Base-by-base conservation (phyloP, 2,113 vertebrate genomes). In the Eulemur macaco region DNA sequence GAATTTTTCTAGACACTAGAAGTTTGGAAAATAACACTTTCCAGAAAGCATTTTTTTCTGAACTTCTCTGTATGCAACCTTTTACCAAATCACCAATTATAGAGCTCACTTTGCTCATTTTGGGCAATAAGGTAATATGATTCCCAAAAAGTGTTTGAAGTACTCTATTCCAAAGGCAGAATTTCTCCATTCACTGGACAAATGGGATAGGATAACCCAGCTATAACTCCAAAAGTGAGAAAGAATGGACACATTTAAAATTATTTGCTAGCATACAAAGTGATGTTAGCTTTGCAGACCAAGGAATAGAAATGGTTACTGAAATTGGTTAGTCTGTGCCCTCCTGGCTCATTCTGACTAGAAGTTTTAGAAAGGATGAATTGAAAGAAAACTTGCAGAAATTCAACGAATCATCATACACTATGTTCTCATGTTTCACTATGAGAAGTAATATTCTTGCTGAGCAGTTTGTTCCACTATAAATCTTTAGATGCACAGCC, bases 381-480 rank as follows among this genome's bases (percentile, higher is more conserved):
- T 97, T 96, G 96, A 94, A 63, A 96, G 88, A 86, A 96, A 96
- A 86, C 93, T 96, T 60, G 89, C 25, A 66, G 86, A 94, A 93
- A 73, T 78, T 91, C 91, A 97, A 86, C 54, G 37, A 92, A 73
- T 92, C 54, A 1, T 84, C 89, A 60, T 93, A 63, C 83, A 91
- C 97, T 15, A 37, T 18, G 73, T 54, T 91, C 76, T 84, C 80
- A n/a, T 6, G 89, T 90, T 97, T 98, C 81, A 86, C 64, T 56
- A 63, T 81, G 78, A 92, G 58, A 93, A 97, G 94, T 78, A 89
- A 97, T 97, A 89, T 96, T 96, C 94, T 96, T 91, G 96, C 82
- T 89, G 93, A 98, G 95, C 91, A 77, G 97, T 98, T 96, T 85
- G 96, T 96, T 97, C 95, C 97, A 95, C 97, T 97, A 97, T 98